These are phyloP conservation scores for Bufo gargarizans DNA, from an alignment of 2,113 vertebrate genomes.

Conservation along the genomic window DNA sequence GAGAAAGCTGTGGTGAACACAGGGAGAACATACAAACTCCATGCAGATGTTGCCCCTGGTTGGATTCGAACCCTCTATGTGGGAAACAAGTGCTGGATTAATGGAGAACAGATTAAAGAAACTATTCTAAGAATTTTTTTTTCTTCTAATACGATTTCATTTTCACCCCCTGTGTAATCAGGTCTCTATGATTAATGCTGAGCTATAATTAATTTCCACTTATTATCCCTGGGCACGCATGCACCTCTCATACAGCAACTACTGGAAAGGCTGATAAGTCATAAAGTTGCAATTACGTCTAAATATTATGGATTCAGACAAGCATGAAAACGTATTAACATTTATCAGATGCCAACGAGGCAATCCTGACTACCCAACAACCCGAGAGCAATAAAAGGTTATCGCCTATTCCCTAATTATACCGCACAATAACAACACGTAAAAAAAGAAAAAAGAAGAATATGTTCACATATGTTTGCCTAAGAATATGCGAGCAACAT, in stretches of 20 bases:
- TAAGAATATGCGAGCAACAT: background rate
- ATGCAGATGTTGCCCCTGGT: too few relatives aligned
- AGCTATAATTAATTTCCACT: background rate
- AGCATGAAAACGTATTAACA: slow-evolving; percentile 29
- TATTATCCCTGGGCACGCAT: background rate
- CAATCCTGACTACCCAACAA: background rate
- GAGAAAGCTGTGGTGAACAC: too few relatives aligned
- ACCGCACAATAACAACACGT: background rate
- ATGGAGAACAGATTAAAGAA: too few relatives aligned
- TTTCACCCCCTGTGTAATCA: background rate
- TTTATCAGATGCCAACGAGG: slow-evolving; percentile 41
- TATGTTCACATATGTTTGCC: background rate
- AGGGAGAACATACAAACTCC: too few relatives aligned
- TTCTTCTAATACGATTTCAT: background rate
- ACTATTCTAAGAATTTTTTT: background rate
- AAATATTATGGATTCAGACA: slow-evolving; percentile 7
- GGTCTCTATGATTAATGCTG: background rate
- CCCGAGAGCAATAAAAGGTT: slow-evolving; percentile 33
- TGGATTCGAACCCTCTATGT: too few relatives aligned
- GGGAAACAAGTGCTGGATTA: too few relatives aligned
- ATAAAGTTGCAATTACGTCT: slow-evolving; percentile 4
- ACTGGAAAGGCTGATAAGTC: background rate
- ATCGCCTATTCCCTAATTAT: slow-evolving; percentile 15
- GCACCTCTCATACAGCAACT: background rate
- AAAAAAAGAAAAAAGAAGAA: background rate